These are phyloP conservation scores for Geopemphigus sp. DNA, from an alignment of 1,140 invertebrate genomes.

Conservation along the genomic window DNA sequence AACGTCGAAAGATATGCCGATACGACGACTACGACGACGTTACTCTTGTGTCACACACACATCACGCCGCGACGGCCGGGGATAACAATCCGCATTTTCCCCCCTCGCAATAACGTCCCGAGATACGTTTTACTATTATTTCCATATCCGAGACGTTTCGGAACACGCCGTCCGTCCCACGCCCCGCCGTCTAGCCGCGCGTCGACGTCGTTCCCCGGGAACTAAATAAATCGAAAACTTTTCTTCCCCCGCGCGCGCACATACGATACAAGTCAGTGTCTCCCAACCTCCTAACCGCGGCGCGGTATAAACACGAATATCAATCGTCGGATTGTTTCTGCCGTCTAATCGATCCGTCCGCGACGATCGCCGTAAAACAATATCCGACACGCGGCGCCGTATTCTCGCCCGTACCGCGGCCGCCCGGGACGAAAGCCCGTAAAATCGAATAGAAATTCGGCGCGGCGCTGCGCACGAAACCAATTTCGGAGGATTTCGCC, in stretches of 20 bases:
- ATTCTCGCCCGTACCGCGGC: no score
- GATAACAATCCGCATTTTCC: conserved; percentile 33
- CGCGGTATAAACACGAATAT: no score
- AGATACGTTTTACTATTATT: conserved; percentile 15
- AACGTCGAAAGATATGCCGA: conserved; percentile 16
- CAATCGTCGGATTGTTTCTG: no score
- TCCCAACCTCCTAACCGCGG: no score
- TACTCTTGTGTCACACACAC: conserved; percentile 16
- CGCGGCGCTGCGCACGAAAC: neutral
- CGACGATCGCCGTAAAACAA: no score
- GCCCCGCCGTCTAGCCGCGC: no score
- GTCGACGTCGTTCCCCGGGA: no score
- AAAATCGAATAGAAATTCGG: conserved; percentile 8
- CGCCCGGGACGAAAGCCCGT: neutral
- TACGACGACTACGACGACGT: neutral
- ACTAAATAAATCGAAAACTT: conserved; percentile 17
- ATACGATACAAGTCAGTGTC: no score
- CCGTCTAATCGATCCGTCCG: no score
- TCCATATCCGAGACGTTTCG: neutral
- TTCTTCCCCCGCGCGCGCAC: no score
- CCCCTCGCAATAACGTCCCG: conserved; percentile 11
- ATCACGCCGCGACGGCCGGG: neutral
- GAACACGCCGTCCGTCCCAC: no score
- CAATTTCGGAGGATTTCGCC: conserved; percentile 17
- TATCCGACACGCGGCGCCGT: no score